Base-by-base conservation (phyloP, 2,888 invertebrate species). In the Sesia bembeciformis region DNA sequence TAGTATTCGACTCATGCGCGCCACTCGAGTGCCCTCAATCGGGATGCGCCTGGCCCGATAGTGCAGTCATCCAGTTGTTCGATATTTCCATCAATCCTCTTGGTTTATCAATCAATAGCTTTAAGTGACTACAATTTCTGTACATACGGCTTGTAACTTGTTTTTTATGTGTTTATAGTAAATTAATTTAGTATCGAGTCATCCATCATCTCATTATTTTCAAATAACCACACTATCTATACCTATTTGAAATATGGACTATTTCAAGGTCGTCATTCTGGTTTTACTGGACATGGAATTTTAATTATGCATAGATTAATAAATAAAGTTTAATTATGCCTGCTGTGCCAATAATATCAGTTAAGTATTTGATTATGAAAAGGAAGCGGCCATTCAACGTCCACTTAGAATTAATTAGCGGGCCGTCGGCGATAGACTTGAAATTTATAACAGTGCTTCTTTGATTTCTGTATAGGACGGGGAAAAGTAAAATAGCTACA, bases 21-120 rank as follows among this genome's bases (percentile, higher is more conserved):
- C 75, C 74, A 78, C 78, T 81, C 73, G 73, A 75, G 63, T 70
- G 75, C 68, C 70, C 76, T 72, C 76, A 69, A 77, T 76, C 69
- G 69, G 70, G 77, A 78, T 76, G 72, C 69, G 75, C 64, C 62
- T 67, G 76, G 70, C 65, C 70, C 64, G 62, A 46, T 46, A 46
- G 6, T 6, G 49, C 49, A 49, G 5, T 49, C 49, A 49, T 49
- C 49, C 49, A 38, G 46, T 46, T n/a, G 46, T 7, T 23, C 2
- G 23, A 23, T 23, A 23, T 23, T 23, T 1, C 23, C 23, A 23
- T 23, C 23, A 46, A 8, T 46, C 46, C 46, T 8, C 46, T 46
- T n/a, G 46, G 23, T n/a, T 46, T 46, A 46, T 23, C 46, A 46
- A 46, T 43, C 8, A 43, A 23, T 23, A 23, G 23, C 23, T 23